phyloP scores from a whole-genome alignment of 2,113 vertebrate genomes.

The Tapirus terrestris region DNA sequence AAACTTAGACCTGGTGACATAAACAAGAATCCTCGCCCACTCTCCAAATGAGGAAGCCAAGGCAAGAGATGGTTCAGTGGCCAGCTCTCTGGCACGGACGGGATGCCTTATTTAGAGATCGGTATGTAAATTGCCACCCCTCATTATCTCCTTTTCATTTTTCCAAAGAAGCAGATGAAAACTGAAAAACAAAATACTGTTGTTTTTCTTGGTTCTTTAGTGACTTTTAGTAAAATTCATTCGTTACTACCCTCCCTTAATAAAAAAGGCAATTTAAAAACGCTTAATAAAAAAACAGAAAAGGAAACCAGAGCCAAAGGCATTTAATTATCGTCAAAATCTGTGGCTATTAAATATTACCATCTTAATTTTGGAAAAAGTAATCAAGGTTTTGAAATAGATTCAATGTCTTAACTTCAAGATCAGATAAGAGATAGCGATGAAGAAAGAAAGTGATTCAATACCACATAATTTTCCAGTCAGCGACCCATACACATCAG shows the following conservation, averaged over 20 bases:
- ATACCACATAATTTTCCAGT: neutral
- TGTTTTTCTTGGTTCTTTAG: neutral
- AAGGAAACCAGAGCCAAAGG: neutral
- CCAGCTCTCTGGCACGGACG: accelerated
- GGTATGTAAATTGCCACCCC: neutral
- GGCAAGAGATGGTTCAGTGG: too few species aligned
- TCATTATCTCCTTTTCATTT: neutral
- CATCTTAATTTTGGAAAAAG: constrained; percentile 27
- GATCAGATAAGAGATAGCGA: neutral
- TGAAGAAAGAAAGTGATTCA: neutral
- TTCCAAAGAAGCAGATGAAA: neutral
- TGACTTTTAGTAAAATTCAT: neutral
- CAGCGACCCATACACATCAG: neutral
- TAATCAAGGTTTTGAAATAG: neutral
- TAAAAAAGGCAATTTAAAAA: neutral
- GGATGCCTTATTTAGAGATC: too few species aligned
- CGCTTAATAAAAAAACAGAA: neutral
- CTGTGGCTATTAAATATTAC: constrained; percentile 8
- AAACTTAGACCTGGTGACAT: neutral
- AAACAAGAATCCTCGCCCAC: neutral
- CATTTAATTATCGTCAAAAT: constrained; percentile 34
- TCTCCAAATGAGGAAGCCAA: neutral
- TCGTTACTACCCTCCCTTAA: neutral
- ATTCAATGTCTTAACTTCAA: constrained; percentile 18
- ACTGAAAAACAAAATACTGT: neutral